These are phyloP conservation scores for Acyrthosiphon pisum DNA, from an alignment of 1,140 invertebrate genomes.

Conservation along the genomic window DNA sequence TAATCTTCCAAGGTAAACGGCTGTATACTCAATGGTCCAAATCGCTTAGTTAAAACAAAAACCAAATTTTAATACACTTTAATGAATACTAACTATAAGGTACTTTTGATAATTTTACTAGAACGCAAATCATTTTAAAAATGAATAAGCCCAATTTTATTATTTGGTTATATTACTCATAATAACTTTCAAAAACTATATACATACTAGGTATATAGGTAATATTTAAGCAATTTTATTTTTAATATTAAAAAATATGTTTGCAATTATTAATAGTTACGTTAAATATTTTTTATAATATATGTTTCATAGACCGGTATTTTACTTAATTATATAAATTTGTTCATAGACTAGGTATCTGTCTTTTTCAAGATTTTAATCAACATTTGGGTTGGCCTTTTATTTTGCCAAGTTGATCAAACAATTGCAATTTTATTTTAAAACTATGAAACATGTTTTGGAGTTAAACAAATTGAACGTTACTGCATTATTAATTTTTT, in stretches of 20 bases:
- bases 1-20: neutral
- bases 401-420: neutral
- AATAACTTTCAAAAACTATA: neutral
- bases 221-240: neutral
- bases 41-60: neutral
- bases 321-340: neutral
- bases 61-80: neutral
- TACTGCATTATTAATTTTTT: neutral
- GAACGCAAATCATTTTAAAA: neutral
- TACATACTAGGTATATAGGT: neutral
- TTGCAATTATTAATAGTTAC: neutral
- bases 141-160: neutral
- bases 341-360: neutral
- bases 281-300: neutral
- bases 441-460: neutral
- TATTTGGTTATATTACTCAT: neutral
- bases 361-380: neutral
- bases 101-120: neutral
- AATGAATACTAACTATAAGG: neutral
- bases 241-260: neutral
- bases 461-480: neutral
- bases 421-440: neutral
- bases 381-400: neutral
- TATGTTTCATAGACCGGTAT: neutral
- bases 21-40: neutral